Evolutionary conservation across 1,140 invertebrate genomes (phyloP).

Genomic region (Euura lappo): DNA sequence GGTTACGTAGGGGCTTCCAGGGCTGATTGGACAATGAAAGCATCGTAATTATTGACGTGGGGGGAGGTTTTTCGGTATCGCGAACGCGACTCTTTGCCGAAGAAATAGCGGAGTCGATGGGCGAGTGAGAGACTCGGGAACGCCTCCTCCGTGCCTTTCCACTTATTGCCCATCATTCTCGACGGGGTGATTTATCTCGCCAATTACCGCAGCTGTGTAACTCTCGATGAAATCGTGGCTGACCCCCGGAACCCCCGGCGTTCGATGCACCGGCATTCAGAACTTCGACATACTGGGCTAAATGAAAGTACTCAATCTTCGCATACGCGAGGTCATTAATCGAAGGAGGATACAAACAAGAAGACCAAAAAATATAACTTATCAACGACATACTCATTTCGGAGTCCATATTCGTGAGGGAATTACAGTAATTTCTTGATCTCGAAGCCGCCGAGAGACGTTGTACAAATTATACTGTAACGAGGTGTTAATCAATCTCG

Average conservation of each 20-base stretch:
- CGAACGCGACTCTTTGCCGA: background rate
- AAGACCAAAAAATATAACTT: background rate
- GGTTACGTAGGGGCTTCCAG: no score
- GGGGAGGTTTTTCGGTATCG: background rate
- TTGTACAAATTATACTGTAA: no score
- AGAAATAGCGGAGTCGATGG: background rate
- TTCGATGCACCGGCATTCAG: background rate
- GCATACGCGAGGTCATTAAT: background rate
- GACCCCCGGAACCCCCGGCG: background rate
- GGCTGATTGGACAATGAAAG: background rate
- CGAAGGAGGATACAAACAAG: background rate
- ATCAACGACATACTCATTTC: background rate
- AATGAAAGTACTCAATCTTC: slow-evolving; percentile 2
- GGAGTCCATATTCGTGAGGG: no score
- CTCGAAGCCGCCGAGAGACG: no score
- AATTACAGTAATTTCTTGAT: no score
- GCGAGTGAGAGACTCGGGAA: slow-evolving; percentile 22
- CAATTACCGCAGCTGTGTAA: slow-evolving; percentile 52
- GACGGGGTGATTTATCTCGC: slow-evolving; percentile 42
- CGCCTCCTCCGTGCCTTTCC: slow-evolving; percentile 53
- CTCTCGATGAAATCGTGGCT: slow-evolving; percentile 22
- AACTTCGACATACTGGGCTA: background rate
- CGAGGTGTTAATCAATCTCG: no score
- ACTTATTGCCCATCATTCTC: slow-evolving; percentile 53
- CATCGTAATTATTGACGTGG: background rate